phyloP scores from a whole-genome alignment of 2,797 vertebrate species.

The Lagodon rhomboides region DNA sequence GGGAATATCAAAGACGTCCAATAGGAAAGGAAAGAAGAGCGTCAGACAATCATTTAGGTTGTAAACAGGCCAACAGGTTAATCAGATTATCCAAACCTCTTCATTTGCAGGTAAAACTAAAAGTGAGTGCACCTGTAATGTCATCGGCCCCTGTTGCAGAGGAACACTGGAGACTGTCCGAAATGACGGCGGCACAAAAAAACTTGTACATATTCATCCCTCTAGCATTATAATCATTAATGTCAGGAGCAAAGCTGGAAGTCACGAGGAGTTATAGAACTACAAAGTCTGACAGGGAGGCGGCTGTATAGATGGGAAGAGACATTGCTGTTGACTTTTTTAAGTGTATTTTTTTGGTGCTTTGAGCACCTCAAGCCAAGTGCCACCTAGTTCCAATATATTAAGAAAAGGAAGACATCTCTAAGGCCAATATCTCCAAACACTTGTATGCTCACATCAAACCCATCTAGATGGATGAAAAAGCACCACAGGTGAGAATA shows the following conservation, averaged over 20 bases:
- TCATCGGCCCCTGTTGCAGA: not conserved
- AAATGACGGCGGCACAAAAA: not conserved
- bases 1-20: too few species aligned
- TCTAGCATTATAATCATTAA: not conserved
- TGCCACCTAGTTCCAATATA: too few species aligned
- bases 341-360: too few species aligned
- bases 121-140: not conserved
- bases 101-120: not conserved
- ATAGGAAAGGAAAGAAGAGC: not conserved
- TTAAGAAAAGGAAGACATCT: too few species aligned
- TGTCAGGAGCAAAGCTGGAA: not conserved
- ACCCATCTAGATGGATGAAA: too few species aligned
- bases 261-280: not conserved
- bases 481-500: too few species aligned
- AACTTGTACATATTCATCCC: too few species aligned
- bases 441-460: too few species aligned
- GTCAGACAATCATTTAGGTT: not conserved
- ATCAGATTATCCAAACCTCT: not conserved
- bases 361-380: too few species aligned
- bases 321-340: too few species aligned
- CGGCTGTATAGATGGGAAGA: too few species aligned
- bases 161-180: not conserved
- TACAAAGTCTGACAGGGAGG: not conserved
- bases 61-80: not conserved
- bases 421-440: too few species aligned